phyloP scores from a whole-genome alignment of 2,888 invertebrate genomes.

The Cyclophora punctaria region DNA sequence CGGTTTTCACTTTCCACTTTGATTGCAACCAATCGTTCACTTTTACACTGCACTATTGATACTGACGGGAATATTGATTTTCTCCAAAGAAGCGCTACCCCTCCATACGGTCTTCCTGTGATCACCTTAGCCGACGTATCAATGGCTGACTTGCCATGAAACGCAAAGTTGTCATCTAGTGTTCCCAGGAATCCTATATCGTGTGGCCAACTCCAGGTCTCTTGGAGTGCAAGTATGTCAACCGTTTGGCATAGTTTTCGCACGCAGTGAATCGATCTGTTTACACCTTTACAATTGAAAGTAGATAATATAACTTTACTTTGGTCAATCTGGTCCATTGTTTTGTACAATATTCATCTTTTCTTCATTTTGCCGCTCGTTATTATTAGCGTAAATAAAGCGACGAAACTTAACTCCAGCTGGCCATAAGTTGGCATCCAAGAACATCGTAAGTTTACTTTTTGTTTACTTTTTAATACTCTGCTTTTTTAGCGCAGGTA shows the following conservation, averaged over 20 bases:
- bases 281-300: conserved; percentile 22
- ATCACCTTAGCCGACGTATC: conserved; percentile 18
- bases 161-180: conserved; percentile 16
- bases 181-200: conserved; percentile 14
- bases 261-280: conserved; percentile 14
- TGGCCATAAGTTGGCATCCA: conserved; percentile 19
- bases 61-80: conserved; percentile 15
- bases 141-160: conserved; percentile 19
- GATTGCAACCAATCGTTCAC: conserved; percentile 9
- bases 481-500: conserved; percentile 36
- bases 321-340: background rate
- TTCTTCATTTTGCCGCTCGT: background rate
- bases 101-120: conserved; percentile 13
- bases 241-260: conserved; percentile 10
- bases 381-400: conserved; percentile 10
- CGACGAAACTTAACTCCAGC: conserved; percentile 15
- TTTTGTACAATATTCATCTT: background rate
- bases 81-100: conserved; percentile 20
- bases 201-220: conserved; percentile 21
- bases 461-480: conserved; percentile 33
- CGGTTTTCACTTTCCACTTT: conserved; percentile 6
- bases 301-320: conserved; percentile 1
- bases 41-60: conserved; percentile 14
- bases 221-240: conserved; percentile 18
- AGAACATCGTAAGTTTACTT: conserved; percentile 12